Percentiles rank a stretch among this genome's conserved stretches.
Evolutionary conservation across 2,888 invertebrate species (phyloP).

Genomic region (Villa cingulata): DNA sequence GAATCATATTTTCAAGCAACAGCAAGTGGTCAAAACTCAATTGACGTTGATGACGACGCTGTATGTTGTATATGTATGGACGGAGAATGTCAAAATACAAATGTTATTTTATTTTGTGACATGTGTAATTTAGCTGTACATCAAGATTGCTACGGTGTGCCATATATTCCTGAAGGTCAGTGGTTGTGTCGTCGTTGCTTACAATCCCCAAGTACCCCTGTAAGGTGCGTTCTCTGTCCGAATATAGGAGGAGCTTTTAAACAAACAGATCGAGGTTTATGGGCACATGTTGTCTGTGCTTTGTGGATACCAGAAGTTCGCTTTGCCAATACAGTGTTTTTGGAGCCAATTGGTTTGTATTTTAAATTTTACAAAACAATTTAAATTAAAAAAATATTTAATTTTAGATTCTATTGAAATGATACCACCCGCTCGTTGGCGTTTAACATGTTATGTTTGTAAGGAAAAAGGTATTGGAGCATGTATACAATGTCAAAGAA

Average conservation of each 20-base stretch:
- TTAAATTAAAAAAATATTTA: neutral
- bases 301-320: conserved; percentile 98
- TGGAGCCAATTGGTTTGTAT: conserved; percentile 77
- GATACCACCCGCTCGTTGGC: conserved; percentile 92
- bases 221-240: conserved; percentile 95
- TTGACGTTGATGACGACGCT: conserved; percentile 91
- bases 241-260: conserved; percentile 98
- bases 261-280: conserved; percentile 84
- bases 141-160: conserved; percentile 96
- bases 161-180: conserved; percentile 93
- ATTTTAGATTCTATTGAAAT: conserved; percentile 77
- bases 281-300: conserved; percentile 99
- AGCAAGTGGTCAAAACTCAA: conserved; percentile 55
- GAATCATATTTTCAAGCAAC: conserved; percentile 87
- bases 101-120: conserved; percentile 97
- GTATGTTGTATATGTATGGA: conserved; percentile 99
- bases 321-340: conserved; percentile 94
- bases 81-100: conserved; percentile 96
- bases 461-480: conserved; percentile 86
- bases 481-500: conserved; percentile 95
- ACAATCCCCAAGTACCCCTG: conserved; percentile 89
- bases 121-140: conserved; percentile 99
- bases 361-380: neutral
- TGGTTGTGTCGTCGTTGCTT: conserved; percentile 94
- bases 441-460: conserved; percentile 93